A percentile compares a stretch with the other conserved stretches of the same genome.
These are phyloP conservation scores for Archilochus colubris DNA, from an alignment of 2,113 vertebrate genomes.

Conservation along the genomic window DNA sequence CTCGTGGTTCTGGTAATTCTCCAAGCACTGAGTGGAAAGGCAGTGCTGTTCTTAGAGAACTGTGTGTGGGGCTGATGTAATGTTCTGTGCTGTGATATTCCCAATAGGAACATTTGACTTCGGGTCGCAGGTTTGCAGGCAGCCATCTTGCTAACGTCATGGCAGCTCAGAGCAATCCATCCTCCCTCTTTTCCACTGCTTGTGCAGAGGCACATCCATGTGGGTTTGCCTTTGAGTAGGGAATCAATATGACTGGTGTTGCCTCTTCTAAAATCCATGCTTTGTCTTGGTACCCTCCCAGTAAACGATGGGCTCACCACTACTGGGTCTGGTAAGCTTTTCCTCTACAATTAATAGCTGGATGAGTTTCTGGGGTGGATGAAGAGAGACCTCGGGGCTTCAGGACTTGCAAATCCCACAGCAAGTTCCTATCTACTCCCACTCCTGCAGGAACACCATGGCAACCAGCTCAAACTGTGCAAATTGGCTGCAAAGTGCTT, in stretches of 20 bases:
- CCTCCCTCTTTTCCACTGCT: not conserved
- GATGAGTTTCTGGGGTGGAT: not conserved
- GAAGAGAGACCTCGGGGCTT: constrained; percentile 46
- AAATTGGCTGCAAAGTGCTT: constrained; percentile 57
- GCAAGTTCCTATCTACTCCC: constrained; percentile 50
- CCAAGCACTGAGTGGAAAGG: constrained; percentile 1
- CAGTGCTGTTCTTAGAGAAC: not conserved
- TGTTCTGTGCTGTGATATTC: constrained; percentile 31
- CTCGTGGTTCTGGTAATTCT: constrained; percentile 37
- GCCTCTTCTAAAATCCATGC: not conserved
- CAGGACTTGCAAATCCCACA: constrained; percentile 45
- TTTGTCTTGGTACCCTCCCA: constrained; percentile 5
- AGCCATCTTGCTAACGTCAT: constrained; percentile 20
- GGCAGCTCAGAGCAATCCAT: constrained; percentile 3
- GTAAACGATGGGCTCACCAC: not conserved
- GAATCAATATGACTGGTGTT: not conserved
- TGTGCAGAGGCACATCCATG: not conserved
- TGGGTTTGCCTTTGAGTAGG: fast-evolving
- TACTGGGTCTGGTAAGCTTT: not conserved
- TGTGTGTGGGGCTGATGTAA: constrained; percentile 26
- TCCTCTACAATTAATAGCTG: not conserved
- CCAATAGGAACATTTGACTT: constrained; percentile 48
- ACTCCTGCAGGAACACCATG: constrained; percentile 50
- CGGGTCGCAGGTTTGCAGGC: not conserved
- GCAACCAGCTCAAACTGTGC: constrained; percentile 62